Evolutionary conservation across 2,888 invertebrate genomes (phyloP).

Genomic region (Cosmia trapezina): DNA sequence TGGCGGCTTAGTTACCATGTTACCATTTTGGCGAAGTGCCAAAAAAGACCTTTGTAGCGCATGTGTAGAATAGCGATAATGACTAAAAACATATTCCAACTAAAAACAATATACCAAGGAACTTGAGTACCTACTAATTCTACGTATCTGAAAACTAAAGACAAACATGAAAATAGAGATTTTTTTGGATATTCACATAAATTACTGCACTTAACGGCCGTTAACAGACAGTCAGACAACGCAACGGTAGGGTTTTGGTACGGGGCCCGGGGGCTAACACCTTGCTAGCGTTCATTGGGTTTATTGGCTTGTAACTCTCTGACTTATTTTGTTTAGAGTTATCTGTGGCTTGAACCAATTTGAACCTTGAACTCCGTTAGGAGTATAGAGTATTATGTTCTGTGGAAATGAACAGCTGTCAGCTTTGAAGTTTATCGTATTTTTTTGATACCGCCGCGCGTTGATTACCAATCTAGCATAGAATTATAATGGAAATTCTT

Average conservation of each 20-base stretch:
- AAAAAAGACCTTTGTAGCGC: conserved; percentile 4
- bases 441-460: conserved; percentile 63
- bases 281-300: conserved; percentile 2
- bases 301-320: too few species aligned
- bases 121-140: neutral
- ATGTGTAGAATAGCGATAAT: neutral
- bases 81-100: too few species aligned
- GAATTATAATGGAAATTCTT: conserved; percentile 56
- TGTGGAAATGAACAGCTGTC: conserved; percentile 49
- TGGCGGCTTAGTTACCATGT: conserved; percentile 10
- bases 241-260: too few species aligned
- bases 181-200: neutral
- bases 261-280: neutral
- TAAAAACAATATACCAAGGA: neutral
- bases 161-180: neutral
- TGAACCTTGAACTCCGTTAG: too few species aligned
- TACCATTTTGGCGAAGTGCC: conserved; percentile 7
- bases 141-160: neutral
- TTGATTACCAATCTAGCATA: conserved; percentile 27
- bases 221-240: too few species aligned
- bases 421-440: conserved; percentile 53
- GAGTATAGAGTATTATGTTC: too few species aligned
- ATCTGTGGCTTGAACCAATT: too few species aligned
- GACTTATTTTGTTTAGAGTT: too few species aligned
- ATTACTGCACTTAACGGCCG: too few species aligned